A percentile compares a stretch with the other conserved stretches of the same genome.
These are phyloP conservation scores for Leucozona laternaria DNA, from an alignment of 2,888 invertebrate species.

Conservation along the genomic window DNA sequence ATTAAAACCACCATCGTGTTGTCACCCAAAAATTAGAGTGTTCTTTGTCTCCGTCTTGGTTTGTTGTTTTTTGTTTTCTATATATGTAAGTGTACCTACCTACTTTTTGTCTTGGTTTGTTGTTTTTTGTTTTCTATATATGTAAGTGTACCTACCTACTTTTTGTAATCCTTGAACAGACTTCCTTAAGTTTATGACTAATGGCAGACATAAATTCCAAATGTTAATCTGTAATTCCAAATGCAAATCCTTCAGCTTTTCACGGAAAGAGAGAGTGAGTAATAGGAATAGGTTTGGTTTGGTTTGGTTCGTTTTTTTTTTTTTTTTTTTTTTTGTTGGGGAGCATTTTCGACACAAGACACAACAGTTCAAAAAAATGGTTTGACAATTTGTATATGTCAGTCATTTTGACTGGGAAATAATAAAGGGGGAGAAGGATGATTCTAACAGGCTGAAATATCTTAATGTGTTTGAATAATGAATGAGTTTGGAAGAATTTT, in stretches of 20 bases:
- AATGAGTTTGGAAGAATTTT: constrained; percentile 25
- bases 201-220: constrained; percentile 68
- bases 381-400: constrained; percentile 63
- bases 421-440: neutral
- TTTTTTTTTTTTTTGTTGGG: neutral
- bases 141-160: neutral
- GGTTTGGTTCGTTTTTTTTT: neutral
- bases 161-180: constrained; percentile 56
- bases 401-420: constrained; percentile 41
- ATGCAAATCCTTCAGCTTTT: constrained; percentile 64
- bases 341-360: constrained; percentile 12
- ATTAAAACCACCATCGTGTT: constrained; percentile 1
- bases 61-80: neutral
- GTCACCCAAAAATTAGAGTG: constrained; percentile 22
- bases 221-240: constrained; percentile 71
- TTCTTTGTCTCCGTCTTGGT: neutral
- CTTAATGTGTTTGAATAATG: constrained; percentile 54
- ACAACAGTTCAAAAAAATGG: constrained; percentile 32
- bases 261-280: constrained; percentile 41
- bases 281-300: constrained; percentile 42
- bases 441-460: constrained; percentile 28
- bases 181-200: constrained; percentile 71
- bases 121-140: neutral
- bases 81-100: neutral
- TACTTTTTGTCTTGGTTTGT: neutral